Base-by-base conservation (phyloP, 2,888 invertebrate species). In the Ernsta delagoae region DNA sequence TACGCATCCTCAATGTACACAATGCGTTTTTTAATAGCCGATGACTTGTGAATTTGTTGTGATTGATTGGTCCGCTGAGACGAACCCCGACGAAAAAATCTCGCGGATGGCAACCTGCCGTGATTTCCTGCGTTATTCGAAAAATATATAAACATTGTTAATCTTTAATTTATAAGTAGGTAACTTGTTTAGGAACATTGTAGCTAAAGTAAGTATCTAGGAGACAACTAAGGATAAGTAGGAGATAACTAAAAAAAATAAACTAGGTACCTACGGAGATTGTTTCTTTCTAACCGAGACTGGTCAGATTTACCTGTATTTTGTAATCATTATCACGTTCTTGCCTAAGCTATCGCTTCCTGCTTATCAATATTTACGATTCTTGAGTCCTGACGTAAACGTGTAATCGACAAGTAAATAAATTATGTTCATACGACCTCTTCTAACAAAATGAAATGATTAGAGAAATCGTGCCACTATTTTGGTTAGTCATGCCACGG, bases 11-110 rank as follows among this genome's bases (percentile, higher is more conserved):
- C 85, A 82, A 88, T 78, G 79, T 82, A 84, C 80, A 92, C 91
- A 91, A 90, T 89, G 81, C 73, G 76, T 87, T 90, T 90, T 90
- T 91, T 89, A 86, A 89, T 80, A 88, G 81, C 78, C 89, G 93
- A 93, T 93, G 93, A 93, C 93, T 93, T 88, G 93, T 92, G 92
- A 93, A 92, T 92, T 92, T 92, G 88, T 88, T 86, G 81, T 92
- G 93, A 93, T 93, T 82, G 93, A 93, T 92, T 78, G 85, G 81
- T 81, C 85, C 81, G 77, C 11, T 31, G 56, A 83, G 85, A 56
- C 66, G 41, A 50, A 76, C 75, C 73, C 80, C 83, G 84, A 61
- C 63, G 73, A 78, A 83, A 84, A 85, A 86, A 12, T 82, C 79
- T 79, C 69, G 69, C 62, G 70, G 70, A 70, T 65, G 73, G 79